These are phyloP conservation scores for Nymphicus hollandicus DNA, from an alignment of 2,113 vertebrate species.

Conservation along the genomic window DNA sequence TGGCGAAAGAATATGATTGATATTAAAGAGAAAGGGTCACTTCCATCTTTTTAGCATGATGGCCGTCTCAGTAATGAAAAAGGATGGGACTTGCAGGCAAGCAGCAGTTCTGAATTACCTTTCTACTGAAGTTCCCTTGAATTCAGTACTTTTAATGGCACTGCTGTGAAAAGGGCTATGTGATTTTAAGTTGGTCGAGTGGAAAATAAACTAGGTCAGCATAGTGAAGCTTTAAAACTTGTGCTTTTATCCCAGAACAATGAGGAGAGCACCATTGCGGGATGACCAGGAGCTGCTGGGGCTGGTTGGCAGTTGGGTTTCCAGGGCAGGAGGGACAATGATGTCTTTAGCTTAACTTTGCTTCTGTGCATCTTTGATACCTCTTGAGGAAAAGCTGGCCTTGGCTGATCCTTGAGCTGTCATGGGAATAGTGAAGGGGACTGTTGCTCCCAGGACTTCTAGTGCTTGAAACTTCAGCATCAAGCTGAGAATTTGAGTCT, in stretches of 20 bases:
- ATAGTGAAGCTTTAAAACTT: slow-evolving; percentile 43
- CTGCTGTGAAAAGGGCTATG: neutral
- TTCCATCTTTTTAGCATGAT: neutral
- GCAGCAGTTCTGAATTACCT: slow-evolving; percentile 22
- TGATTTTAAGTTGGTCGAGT: slow-evolving; percentile 5
- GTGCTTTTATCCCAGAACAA: neutral
- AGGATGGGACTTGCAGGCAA: slow-evolving; percentile 25
- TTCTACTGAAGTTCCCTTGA: slow-evolving; percentile 14
- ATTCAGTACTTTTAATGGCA: slow-evolving; percentile 32
- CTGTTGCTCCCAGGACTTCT: neutral
- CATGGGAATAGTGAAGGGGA: neutral
- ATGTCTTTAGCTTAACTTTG: neutral
- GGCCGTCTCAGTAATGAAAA: slow-evolving; percentile 36
- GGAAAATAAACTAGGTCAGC: slow-evolving; percentile 60
- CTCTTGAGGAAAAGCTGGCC: neutral
- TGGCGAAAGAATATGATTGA: neutral
- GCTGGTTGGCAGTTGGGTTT: neutral
- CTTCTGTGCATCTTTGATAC: neutral
- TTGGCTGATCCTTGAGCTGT: neutral
- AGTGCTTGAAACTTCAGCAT: neutral
- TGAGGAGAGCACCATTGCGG: neutral
- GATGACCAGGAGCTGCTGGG: neutral
- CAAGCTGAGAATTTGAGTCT: neutral
- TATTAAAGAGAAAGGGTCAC: slow-evolving; percentile 11
- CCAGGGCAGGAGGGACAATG: neutral